A percentile compares a stretch with the other conserved stretches of the same genome.
Evolutionary conservation across 2,888 invertebrate genomes (phyloP).

Genomic region (Prosapia bicincta): DNA sequence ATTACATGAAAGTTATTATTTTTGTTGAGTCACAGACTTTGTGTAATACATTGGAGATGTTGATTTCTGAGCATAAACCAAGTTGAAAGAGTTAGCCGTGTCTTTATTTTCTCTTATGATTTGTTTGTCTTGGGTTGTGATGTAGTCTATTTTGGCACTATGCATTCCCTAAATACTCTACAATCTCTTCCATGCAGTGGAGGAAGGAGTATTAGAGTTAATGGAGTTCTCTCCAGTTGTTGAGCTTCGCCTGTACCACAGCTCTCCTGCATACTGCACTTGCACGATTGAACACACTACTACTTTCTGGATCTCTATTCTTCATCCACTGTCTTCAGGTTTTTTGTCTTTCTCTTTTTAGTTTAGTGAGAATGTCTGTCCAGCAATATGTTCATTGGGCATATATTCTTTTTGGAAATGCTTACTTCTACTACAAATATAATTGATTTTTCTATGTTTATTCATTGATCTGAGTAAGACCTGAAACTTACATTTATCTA

Average conservation of each 20-base stretch:
- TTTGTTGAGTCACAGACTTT: not conserved
- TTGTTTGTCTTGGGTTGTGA: not conserved
- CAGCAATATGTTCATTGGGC: not conserved
- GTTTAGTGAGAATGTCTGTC: not conserved
- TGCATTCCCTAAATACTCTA: not conserved
- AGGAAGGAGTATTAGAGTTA: not conserved
- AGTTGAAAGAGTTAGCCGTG: not conserved
- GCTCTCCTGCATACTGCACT: not conserved
- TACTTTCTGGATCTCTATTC: too few species aligned
- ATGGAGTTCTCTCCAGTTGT: not conserved
- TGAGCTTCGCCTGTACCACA: not conserved
- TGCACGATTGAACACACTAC: not conserved
- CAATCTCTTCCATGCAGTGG: not conserved
- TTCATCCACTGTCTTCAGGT: not conserved
- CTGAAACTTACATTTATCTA: not conserved
- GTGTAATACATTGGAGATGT: not conserved
- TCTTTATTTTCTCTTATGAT: not conserved
- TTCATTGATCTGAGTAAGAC: not conserved
- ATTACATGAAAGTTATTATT: not conserved
- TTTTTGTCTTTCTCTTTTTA: not conserved
- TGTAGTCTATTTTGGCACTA: not conserved
- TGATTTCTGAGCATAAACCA: not conserved
- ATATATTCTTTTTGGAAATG: too few species aligned
- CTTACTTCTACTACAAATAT: not conserved
- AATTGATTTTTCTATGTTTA: not conserved